Percentiles rank a stretch among this genome's conserved stretches.
Conservation (phyloP, 2,888 invertebrate species). For the Entomobrya multifasciata region DNA sequence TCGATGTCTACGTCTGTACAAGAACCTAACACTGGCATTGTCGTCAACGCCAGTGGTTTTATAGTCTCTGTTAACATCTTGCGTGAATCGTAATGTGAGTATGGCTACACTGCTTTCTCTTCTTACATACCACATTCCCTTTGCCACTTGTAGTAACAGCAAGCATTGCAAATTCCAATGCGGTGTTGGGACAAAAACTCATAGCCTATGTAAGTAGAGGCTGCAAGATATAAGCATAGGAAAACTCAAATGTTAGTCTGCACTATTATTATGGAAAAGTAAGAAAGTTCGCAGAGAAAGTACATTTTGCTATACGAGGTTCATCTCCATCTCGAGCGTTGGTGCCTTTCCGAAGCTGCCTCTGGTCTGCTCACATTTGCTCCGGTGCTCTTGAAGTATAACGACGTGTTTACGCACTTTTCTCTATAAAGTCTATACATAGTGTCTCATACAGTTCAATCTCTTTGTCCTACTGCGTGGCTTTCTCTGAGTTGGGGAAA, state of each 20-base stretch:
- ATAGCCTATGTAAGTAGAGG: neutral
- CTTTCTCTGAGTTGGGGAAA: constrained; percentile 51
- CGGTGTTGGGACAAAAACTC: too few relatives aligned
- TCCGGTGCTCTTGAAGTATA: constrained; percentile 47
- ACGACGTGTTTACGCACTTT: constrained; percentile 27
- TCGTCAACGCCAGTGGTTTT: neutral
- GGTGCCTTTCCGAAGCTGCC: constrained; percentile 23
- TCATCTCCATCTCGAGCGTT: neutral
- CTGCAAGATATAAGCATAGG: too few relatives aligned
- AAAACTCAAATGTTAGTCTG: too few relatives aligned
- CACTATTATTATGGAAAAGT: too few relatives aligned
- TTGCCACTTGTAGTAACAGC: neutral
- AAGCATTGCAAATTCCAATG: constrained; percentile 1
- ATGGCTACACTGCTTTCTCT: neutral
- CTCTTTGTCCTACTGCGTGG: neutral
- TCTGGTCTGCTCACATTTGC: constrained; percentile 28
- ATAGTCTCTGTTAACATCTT: constrained; percentile 2
- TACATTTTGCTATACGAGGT: neutral
- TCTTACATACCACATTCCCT: neutral
- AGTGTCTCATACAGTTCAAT: too few relatives aligned
- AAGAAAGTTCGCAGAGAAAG: neutral
- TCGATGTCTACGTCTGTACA: neutral
- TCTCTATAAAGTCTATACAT: too few relatives aligned
- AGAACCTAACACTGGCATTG: neutral
- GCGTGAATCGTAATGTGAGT: neutral